These are phyloP conservation scores for Pholis gunnellus DNA, from an alignment of 2,113 vertebrate species.

Conservation along the genomic window DNA sequence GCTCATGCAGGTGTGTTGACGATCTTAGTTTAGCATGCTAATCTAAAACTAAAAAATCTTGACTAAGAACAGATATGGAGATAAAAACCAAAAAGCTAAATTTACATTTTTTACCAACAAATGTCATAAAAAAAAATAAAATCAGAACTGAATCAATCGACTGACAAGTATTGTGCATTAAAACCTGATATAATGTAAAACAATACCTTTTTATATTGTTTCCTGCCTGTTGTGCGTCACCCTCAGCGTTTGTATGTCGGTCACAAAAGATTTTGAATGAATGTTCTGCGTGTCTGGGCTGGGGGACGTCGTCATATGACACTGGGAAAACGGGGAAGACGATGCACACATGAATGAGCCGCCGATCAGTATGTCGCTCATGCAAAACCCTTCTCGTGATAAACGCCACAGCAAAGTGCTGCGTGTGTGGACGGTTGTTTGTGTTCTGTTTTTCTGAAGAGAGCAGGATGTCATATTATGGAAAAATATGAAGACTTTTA, in stretches of 20 bases:
- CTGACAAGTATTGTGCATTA: background rate
- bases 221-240: conserved; percentile 20
- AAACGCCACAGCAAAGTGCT: background rate
- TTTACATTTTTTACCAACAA: background rate
- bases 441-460: background rate
- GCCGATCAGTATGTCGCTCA: background rate
- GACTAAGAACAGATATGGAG: background rate
- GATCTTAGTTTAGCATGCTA: background rate
- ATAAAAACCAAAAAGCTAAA: background rate
- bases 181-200: conserved; percentile 2
- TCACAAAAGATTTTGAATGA: conserved; percentile 10
- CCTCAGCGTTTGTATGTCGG: background rate
- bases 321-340: conserved; percentile 23
- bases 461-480: background rate
- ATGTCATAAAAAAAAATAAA: background rate
- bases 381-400: conserved; percentile 41
- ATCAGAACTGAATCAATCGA: no score
- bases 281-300: conserved; percentile 17
- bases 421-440: background rate
- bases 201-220: conserved; percentile 18
- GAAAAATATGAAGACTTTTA: background rate
- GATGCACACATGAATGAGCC: background rate
- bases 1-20: background rate
- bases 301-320: background rate
- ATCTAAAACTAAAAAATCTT: background rate